These are phyloP conservation scores for Carettochelys insculpta DNA, from an alignment of 2,113 vertebrate genomes.

Conservation along the genomic window DNA sequence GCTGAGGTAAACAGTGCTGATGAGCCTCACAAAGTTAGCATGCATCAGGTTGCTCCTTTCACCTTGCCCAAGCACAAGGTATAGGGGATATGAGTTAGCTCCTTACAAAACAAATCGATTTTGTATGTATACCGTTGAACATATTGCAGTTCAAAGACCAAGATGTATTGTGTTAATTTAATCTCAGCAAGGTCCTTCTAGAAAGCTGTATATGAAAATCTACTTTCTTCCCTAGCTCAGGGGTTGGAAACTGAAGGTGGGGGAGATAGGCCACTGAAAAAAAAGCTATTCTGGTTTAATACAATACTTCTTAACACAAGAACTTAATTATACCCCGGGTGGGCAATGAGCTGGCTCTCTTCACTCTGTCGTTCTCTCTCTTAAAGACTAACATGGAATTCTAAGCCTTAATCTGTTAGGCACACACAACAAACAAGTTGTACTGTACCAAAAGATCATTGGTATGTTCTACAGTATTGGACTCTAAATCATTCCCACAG, in stretches of 20 bases:
- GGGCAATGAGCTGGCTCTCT: background rate
- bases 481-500: background rate
- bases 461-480: rapidly evolving
- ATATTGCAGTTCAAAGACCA: background rate
- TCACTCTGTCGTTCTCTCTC: background rate
- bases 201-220: background rate
- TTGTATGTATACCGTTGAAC: background rate
- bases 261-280: too few species aligned
- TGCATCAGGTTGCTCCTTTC: rapidly evolving
- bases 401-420: background rate
- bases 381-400: background rate
- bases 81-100: background rate
- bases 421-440: too few species aligned
- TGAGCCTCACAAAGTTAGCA: rapidly evolving
- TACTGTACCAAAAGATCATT: background rate
- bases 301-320: background rate
- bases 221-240: background rate
- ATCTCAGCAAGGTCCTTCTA: constrained; percentile 26
- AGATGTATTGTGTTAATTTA: background rate
- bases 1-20: rapidly evolving
- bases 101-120: background rate
- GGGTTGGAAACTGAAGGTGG: background rate
- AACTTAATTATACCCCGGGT: background rate
- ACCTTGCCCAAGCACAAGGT: rapidly evolving
- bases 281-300: background rate